Evolutionary conservation across 30 jellyfish, hydroid and myxozoan genomes (phyloP).

Genomic region (Hydractinia symbiolongicarpus): DNA sequence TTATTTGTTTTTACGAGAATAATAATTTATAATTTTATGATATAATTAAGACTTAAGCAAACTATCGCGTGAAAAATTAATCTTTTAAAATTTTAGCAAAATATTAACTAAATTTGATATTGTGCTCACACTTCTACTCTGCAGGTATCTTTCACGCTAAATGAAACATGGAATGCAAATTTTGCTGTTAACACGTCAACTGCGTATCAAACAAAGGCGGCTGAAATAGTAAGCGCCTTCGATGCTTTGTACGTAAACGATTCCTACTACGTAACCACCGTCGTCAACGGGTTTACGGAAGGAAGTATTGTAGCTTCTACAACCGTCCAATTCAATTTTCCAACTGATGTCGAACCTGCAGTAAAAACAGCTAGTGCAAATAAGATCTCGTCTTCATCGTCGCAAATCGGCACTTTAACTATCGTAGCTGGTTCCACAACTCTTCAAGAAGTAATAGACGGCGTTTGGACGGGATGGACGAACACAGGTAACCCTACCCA

Average conservation of each 20-base stretch:
- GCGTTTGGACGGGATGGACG: constrained; percentile 10
- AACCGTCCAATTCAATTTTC: neutral
- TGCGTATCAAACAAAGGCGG: neutral
- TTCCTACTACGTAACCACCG: neutral
- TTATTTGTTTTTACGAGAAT: too few species aligned
- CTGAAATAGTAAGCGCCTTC: neutral
- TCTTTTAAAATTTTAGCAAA: too few species aligned
- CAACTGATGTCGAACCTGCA: neutral
- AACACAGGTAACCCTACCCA: neutral
- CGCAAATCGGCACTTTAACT: neutral
- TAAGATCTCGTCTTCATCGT: neutral
- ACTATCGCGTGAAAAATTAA: too few species aligned
- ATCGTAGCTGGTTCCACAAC: neutral
- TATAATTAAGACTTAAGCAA: too few species aligned
- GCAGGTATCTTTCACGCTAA: neutral
- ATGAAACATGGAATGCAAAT: constrained; percentile 19
- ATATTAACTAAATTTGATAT: too few species aligned
- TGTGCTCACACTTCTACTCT: too few species aligned
- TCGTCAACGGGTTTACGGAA: neutral
- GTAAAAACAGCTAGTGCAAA: neutral
- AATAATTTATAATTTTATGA: too few species aligned
- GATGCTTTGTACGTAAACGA: constrained; percentile 12
- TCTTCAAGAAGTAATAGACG: neutral
- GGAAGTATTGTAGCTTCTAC: constrained; percentile 12
- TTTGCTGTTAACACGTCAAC: neutral